Percentiles rank a stretch among this genome's conserved stretches.
phyloP scores from a whole-genome alignment of 2,888 invertebrate species.

The Phrixothrix hirtus region DNA sequence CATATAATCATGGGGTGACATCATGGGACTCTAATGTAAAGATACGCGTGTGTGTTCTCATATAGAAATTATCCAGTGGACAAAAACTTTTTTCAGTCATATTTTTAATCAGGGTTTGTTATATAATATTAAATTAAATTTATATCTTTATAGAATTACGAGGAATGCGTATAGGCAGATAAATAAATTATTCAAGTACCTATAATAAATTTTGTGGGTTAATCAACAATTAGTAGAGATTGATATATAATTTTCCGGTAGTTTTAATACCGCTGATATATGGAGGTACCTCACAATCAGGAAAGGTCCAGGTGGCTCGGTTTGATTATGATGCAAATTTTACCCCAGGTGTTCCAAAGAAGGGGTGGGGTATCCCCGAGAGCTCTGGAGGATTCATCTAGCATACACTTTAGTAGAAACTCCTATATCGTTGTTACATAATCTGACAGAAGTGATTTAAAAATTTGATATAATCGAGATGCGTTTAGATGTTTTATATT shows the following conservation, averaged over 20 bases:
- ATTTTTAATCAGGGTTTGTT: too few relatives aligned
- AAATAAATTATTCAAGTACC: too few relatives aligned
- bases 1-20: constrained; percentile 37
- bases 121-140: too few relatives aligned
- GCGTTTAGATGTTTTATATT: too few relatives aligned
- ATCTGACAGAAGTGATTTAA: background rate
- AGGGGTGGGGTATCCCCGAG: constrained; percentile 29
- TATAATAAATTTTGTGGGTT: too few relatives aligned
- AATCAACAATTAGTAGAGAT: too few relatives aligned
- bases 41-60: constrained; percentile 14
- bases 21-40: constrained; percentile 31
- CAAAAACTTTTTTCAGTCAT: too few relatives aligned
- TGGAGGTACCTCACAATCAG: constrained; percentile 36
- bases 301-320: constrained; percentile 43
- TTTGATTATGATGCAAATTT: constrained; percentile 44
- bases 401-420: background rate
- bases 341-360: constrained; percentile 41
- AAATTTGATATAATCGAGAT: background rate
- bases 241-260: too few relatives aligned
- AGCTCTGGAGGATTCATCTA: background rate
- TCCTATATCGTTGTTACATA: background rate
- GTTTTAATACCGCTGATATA: constrained; percentile 1
- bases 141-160: too few relatives aligned
- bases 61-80: background rate
- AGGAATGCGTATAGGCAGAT: too few relatives aligned